phyloP scores from a whole-genome alignment of 2,113 vertebrate genomes.

The Gavialis gangeticus region DNA sequence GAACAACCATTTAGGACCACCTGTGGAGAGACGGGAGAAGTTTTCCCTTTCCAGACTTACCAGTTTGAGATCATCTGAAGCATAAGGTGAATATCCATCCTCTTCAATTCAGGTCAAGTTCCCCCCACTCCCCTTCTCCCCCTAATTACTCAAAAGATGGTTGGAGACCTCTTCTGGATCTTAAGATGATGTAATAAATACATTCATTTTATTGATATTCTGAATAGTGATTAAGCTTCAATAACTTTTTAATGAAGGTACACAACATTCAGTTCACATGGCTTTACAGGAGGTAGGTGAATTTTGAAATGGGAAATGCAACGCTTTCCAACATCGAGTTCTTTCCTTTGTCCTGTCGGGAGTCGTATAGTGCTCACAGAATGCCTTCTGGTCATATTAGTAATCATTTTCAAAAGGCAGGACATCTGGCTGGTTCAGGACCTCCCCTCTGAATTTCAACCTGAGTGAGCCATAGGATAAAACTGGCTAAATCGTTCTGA shows the following conservation, averaged over 20 bases:
- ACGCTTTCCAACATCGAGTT: background rate
- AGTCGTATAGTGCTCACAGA: background rate
- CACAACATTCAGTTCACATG: background rate
- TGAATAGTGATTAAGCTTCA: background rate
- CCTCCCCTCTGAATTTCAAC: background rate
- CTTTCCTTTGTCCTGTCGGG: background rate
- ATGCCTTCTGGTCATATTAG: background rate
- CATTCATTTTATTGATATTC: background rate
- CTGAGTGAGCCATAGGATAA: too few species aligned
- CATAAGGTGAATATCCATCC: too few species aligned
- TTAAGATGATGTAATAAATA: background rate
- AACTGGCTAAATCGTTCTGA: too few species aligned
- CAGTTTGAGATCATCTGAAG: background rate
- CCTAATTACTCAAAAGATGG: background rate
- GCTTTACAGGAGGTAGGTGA: background rate
- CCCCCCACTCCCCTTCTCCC: too few species aligned
- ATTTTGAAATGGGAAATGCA: background rate
- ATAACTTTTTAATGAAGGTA: background rate
- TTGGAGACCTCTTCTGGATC: background rate
- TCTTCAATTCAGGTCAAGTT: too few species aligned
- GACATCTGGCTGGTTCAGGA: background rate
- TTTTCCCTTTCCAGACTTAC: background rate
- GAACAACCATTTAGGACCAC: background rate
- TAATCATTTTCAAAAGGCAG: accelerated
- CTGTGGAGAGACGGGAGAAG: background rate